Evolutionary conservation across 1,140 invertebrate species (phyloP), one percentile per base, ranked within the genome.

Genomic region (Zaprionus gabonicus): DNA sequence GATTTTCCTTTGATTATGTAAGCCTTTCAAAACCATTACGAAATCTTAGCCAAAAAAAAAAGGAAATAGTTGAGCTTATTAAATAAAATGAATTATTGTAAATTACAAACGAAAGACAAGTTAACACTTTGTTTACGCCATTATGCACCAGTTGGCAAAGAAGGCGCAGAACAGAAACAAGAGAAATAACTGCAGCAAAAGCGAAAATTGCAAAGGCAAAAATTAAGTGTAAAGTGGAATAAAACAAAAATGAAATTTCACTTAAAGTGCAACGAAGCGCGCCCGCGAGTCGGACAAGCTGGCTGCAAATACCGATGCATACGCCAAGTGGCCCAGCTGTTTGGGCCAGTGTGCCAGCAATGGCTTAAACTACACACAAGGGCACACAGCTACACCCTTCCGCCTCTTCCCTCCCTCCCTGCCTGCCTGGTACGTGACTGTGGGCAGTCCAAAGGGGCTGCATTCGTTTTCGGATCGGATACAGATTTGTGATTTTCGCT

Each of bases 61-160:
- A 41, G n/a, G 1, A 36, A 46, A 53, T 44, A 28, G 44, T 20
- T 51, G n/a, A 36, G 49, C 62, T 25, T 7, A 38, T 23, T 17
- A 46, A 56, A 46, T 3, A 36, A 27, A 41, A 31, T 23, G 31
- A 59, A 34, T 34, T 57, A 34, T 10, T 44, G 36, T 34, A 4
- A 23, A 20, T 62, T 59, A 64, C 56, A 53, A 34, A 20, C 71
- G 27, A 63, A 51, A 83, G 68, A 53, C 57, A 68, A 80, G 76
- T 77, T 83, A 87, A 88, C 71, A 83, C 70, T 66, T 83, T 73
- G 76, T 68, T 82, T 58, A 72, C 55, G 57, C 55, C 66, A 71
- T 49, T 71, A 80, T 77, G 83, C 83, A 87, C 80, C 76, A 80
- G 72, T 83, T 87, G 84, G 77, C 78, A 83, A 83, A 72, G 49